Percentiles rank a stretch among this genome's conserved stretches.
Evolutionary conservation across 1,140 invertebrate genomes (phyloP).

Genomic region (Paramacrobiotus metropolitanus): DNA sequence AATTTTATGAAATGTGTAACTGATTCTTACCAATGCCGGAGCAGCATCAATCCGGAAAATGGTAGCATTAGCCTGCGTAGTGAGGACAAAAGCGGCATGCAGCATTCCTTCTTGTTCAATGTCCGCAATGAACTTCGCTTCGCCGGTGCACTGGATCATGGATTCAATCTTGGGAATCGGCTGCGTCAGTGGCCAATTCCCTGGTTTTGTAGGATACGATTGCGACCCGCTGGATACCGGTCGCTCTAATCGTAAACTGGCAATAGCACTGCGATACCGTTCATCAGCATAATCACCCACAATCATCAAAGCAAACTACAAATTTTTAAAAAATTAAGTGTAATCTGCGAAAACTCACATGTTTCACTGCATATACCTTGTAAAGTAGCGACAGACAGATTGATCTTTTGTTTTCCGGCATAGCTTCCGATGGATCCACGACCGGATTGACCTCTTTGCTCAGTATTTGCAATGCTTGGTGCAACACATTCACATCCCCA

Average conservation of each 20-base stretch:
- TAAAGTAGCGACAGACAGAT: constrained; percentile 13
- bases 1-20: too few relatives aligned
- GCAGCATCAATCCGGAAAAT: constrained; percentile 30
- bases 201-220: constrained; percentile 17
- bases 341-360: neutral
- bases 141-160: constrained; percentile 17
- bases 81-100: constrained; percentile 31
- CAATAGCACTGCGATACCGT: constrained; percentile 20
- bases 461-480: constrained; percentile 11
- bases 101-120: constrained; percentile 21
- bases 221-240: constrained; percentile 37
- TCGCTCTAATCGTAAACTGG: constrained; percentile 29
- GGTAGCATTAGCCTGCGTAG: constrained; percentile 28
- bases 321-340: neutral
- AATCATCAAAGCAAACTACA: constrained; percentile 13
- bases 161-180: constrained; percentile 20
- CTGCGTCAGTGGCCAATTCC: constrained; percentile 20
- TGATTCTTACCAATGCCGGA: constrained; percentile 36
- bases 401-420: constrained; percentile 11
- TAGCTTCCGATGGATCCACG: constrained; percentile 8
- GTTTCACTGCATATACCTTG: constrained; percentile 10
- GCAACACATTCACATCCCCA: constrained; percentile 7
- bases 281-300: constrained; percentile 12
- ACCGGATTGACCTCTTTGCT: constrained; percentile 12
- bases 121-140: constrained; percentile 42